Percentiles rank a stretch among this genome's conserved stretches.
Conservation (phyloP, 1,140 invertebrate species). For the Acromyrmex echinatior region DNA sequence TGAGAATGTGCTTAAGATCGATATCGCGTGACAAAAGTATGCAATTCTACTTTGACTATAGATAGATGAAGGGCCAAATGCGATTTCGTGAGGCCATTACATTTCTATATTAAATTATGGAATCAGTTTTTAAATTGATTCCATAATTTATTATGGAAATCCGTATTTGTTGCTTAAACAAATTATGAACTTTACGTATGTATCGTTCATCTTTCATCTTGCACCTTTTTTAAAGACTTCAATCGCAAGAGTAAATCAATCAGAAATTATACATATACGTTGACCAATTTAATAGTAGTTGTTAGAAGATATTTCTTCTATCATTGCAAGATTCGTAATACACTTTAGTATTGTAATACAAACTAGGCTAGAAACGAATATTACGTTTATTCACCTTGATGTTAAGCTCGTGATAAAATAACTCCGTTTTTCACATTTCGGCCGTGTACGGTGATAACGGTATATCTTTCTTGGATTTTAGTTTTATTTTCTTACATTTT, state of each 20-base stretch:
- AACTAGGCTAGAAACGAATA: conserved; percentile 51
- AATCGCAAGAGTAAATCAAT: conserved; percentile 56
- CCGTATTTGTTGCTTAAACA: neutral
- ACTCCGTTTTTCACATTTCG: conserved; percentile 57
- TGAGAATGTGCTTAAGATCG: neutral
- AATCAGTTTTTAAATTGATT: neutral
- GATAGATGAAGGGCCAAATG: neutral
- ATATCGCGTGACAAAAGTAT: neutral
- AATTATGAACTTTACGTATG: neutral
- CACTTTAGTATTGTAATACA: conserved; percentile 42
- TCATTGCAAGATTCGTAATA: conserved; percentile 50
- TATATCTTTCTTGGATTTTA: conserved; percentile 59
- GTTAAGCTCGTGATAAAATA: conserved; percentile 10
- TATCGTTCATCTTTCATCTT: neutral
- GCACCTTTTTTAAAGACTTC: neutral
- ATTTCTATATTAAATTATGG: conserved; percentile 7
- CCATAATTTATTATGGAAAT: conserved; percentile 1
- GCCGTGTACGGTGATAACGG: conserved; percentile 8
- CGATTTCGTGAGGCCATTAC: neutral
- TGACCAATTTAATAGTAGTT: conserved; percentile 73
- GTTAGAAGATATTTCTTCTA: conserved; percentile 57
- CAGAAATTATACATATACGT: conserved; percentile 57
- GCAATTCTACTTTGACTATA: neutral
- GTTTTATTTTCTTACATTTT: conserved; percentile 82
- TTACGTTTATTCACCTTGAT: conserved; percentile 46